Percentiles rank a stretch among this genome's conserved stretches.
Evolutionary conservation across 2,113 vertebrate species (phyloP).

Genomic region (Castor canadensis): DNA sequence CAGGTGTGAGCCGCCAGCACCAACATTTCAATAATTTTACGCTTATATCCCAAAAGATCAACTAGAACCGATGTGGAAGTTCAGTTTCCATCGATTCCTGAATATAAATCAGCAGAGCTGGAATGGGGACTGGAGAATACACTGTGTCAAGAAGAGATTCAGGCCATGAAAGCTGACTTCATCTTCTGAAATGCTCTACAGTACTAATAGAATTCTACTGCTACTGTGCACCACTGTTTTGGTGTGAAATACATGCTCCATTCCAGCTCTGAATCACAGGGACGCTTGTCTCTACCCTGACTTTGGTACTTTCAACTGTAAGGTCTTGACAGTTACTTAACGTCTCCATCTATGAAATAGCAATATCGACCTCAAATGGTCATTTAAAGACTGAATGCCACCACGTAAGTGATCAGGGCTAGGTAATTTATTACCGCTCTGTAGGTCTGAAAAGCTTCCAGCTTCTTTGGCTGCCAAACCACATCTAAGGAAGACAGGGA

Average conservation of each 20-base stretch:
- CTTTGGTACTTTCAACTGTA: background rate
- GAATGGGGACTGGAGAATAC: background rate
- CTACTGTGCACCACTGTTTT: background rate
- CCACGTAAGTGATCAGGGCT: background rate
- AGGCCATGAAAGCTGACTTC: background rate
- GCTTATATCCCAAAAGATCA: conserved; percentile 4
- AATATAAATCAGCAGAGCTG: background rate
- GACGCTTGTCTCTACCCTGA: background rate
- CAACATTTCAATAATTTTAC: conserved; percentile 29
- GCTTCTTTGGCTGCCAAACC: background rate
- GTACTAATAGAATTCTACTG: background rate
- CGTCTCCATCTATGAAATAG: conserved; percentile 17
- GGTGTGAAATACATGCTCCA: background rate
- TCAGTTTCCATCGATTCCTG: background rate
- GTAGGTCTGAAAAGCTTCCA: background rate
- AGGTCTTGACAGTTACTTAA: conserved; percentile 1
- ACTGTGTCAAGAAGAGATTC: conserved; percentile 5
- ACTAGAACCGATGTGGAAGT: background rate
- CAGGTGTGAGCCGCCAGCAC: too few relatives aligned
- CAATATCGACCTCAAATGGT: background rate
- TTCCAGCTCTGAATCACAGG: background rate
- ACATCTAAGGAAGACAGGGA: background rate
- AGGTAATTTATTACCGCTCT: background rate
- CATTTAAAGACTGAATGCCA: conserved; percentile 7
- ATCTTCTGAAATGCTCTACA: background rate